Percentiles rank a stretch among this genome's conserved stretches.
Conservation (phyloP, 2,888 invertebrate species). For the Brachyptera risi region DNA sequence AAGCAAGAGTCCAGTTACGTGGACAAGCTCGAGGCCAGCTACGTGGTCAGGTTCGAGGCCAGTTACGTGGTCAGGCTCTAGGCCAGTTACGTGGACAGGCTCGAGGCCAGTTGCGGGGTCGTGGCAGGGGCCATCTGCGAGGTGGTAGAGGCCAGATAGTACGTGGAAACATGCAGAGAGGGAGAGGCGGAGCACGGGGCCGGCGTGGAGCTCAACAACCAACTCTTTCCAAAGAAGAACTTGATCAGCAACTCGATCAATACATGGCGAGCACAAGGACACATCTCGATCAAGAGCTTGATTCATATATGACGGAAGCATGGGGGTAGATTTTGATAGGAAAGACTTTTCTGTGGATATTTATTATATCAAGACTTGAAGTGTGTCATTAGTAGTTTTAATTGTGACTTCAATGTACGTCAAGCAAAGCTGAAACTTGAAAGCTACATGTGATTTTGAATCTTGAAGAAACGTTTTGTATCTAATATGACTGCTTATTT, state of each 20-base stretch:
- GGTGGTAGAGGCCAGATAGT: neutral
- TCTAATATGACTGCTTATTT: too few species aligned
- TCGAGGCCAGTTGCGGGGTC: neutral
- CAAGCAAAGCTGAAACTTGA: too few species aligned
- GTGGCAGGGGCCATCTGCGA: neutral
- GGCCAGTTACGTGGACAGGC: neutral
- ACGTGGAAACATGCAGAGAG: neutral
- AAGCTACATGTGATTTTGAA: too few species aligned
- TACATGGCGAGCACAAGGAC: slow-evolving; percentile 66
- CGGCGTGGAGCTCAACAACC: slow-evolving; percentile 35
- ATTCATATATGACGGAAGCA: slow-evolving; percentile 49
- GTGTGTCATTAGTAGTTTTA: neutral
- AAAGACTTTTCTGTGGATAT: neutral
- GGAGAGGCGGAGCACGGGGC: slow-evolving; percentile 22
- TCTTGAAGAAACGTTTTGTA: too few species aligned
- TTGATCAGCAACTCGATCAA: slow-evolving; percentile 65
- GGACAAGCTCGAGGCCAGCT: neutral
- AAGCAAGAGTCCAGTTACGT: neutral
- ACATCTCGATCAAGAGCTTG: slow-evolving; percentile 54
- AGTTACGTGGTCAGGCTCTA: neutral
- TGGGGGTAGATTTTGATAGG: neutral
- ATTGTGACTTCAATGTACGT: neutral
- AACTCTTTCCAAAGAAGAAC: slow-evolving; percentile 53
- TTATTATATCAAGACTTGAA: neutral
- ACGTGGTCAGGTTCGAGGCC: neutral